A percentile compares a stretch with the other conserved stretches of the same genome.
Evolutionary conservation across 2,797 vertebrate species (phyloP).

Genomic region (Phrynocephalus forsythii): DNA sequence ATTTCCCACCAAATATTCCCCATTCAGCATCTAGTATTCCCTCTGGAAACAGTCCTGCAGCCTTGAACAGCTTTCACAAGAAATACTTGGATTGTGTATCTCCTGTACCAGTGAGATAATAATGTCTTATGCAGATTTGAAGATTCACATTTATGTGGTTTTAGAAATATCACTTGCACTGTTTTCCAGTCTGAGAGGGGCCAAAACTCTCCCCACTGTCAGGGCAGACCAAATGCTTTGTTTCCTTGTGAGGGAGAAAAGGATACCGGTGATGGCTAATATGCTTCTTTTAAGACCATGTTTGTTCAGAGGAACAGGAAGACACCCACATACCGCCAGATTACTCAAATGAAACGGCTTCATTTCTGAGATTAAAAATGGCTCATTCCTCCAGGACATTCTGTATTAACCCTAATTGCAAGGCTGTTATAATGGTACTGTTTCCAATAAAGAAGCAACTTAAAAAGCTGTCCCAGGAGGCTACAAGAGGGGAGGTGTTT

Average conservation of each 20-base stretch:
- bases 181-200: neutral
- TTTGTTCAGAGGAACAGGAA: neutral
- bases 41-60: neutral
- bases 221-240: neutral
- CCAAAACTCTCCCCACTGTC: neutral
- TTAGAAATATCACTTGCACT: constrained; percentile 22
- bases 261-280: neutral
- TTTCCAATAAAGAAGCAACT: neutral
- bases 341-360: neutral
- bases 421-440: neutral
- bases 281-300: neutral
- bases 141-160: constrained; percentile 14
- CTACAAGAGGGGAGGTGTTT: neutral
- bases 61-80: constrained; percentile 12
- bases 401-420: neutral
- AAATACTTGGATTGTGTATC: constrained; percentile 1
- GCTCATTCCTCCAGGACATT: neutral
- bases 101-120: neutral
- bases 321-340: neutral
- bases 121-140: constrained; percentile 13
- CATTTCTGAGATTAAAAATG: constrained; percentile 7
- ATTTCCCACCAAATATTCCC: constrained; percentile 1
- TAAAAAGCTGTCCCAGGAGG: neutral
- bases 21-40: neutral
- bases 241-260: neutral